Evolutionary conservation across 2,888 invertebrate genomes (phyloP).

Genomic region (Papilio gigon): DNA sequence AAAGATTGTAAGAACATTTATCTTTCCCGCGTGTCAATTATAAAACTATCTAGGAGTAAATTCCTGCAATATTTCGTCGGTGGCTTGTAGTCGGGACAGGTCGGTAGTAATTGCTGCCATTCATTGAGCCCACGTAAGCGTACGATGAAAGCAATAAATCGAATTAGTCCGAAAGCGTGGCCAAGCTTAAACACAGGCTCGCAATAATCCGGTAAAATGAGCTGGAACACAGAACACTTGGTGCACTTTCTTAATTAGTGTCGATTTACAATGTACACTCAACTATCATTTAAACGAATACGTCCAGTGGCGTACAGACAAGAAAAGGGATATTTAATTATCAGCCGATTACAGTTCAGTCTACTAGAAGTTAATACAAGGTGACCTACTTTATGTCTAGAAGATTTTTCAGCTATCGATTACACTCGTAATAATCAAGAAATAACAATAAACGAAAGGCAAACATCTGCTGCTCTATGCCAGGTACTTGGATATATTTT

Average conservation of each 20-base stretch:
- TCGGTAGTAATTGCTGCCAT: constrained; percentile 22
- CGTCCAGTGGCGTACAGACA: neutral
- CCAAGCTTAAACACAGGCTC: constrained; percentile 27
- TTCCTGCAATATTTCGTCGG: constrained; percentile 1
- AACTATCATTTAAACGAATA: neutral
- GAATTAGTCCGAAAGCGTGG: constrained; percentile 32
- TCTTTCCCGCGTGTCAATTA: neutral
- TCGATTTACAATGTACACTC: neutral
- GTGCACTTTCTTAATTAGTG: constrained; percentile 25
- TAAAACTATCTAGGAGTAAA: neutral
- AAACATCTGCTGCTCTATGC: neutral
- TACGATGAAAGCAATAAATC: constrained; percentile 32
- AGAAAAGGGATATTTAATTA: neutral
- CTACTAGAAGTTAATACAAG: neutral
- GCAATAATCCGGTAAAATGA: constrained; percentile 21
- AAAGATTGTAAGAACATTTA: neutral
- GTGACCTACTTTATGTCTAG: neutral
- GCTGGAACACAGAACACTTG: neutral
- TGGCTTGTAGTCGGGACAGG: neutral
- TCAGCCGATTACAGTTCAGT: too few relatives aligned
- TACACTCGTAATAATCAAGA: neutral
- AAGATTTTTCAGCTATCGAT: neutral
- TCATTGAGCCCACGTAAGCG: constrained; percentile 26
- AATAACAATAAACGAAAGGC: neutral
- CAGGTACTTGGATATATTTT: neutral